Evolutionary conservation across 2,113 vertebrate species (phyloP), one percentile per base, ranked within the genome.

Genomic region (Solea solea): DNA sequence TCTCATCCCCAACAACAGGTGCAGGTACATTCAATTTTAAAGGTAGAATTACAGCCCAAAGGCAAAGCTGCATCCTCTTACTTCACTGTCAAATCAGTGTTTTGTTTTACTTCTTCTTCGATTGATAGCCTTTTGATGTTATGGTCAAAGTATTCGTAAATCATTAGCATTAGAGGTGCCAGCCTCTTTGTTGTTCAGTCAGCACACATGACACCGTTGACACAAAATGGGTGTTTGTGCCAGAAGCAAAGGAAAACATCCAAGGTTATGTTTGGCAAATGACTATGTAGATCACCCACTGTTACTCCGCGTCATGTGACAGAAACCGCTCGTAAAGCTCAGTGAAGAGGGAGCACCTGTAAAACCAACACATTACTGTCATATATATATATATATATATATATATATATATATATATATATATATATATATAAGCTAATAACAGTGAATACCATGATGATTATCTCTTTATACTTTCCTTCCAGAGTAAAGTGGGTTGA

Each of bases 1-100:
- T 58, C 74, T 64, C 59, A 61, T 64, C 53, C 21, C 44, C 25
- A 25, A 49, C 66, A 73, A 73, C 80, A 77, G 78, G 69, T 78
- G 76, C 80, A 77, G 75, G 69, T 78, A 74, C 80, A 78, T 78
- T 59, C 61, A 51, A 76, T 58, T 76, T 85, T 85, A 67, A 78
- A 70, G 63, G 56, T 61, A 45, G 71, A 74, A 66, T 15, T 80
- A 77, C 14, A 69, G 65, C 46, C 13, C 49, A 62, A 63, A 50
- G 48, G 62, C 6, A 56, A 54, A 57, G 34, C 53, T 27, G 41
- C 7, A 14, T 25, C 42, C 15, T 53, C 42, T 11, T 6, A 45
- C 15, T 59, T 56, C 55, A 63, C 74, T 48, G 42, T 49, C 27
- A 55, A 39, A 41, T 74, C 56, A 59, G 55, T 50, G 4, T 42